Evolutionary conservation across 1,140 invertebrate species (phyloP).

Genomic region (Akabosia matsudoensis): DNA sequence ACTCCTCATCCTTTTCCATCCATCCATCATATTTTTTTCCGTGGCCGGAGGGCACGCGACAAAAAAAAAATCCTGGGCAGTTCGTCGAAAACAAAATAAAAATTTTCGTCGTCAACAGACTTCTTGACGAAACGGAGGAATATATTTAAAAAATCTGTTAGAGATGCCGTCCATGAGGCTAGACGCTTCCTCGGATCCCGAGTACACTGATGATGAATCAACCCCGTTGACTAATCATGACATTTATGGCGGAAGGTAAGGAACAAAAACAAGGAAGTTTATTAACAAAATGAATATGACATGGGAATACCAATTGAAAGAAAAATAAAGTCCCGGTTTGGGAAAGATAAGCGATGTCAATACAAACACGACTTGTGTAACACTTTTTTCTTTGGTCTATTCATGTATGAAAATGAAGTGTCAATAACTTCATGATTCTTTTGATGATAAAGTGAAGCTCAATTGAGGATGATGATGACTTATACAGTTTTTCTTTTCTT

Average conservation of each 20-base stretch:
- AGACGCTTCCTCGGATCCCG: slow-evolving; percentile 41
- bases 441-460: slow-evolving; percentile 1
- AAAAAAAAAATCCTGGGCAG: not conserved
- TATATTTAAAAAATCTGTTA: not conserved
- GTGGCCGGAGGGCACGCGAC: not conserved
- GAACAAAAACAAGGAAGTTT: slow-evolving; percentile 25
- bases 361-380: no score
- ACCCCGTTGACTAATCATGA: slow-evolving; percentile 71
- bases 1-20: not conserved
- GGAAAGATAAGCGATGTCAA: slow-evolving; percentile 21
- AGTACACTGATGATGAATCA: slow-evolving; percentile 68
- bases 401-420: no score
- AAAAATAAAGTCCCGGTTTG: not conserved
- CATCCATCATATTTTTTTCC: not conserved
- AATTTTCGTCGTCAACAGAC: not conserved
- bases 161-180: slow-evolving; percentile 45
- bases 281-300: no score
- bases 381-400: no score
- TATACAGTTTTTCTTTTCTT: slow-evolving; percentile 19
- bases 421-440: not conserved
- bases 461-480: not conserved
- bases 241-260: slow-evolving; percentile 81
- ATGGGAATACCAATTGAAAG: no score
- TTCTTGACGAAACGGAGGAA: not conserved
- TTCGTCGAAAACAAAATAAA: not conserved